phyloP scores from a whole-genome alignment of 2,113 vertebrate species.

The Trematocara stigmaticum region DNA sequence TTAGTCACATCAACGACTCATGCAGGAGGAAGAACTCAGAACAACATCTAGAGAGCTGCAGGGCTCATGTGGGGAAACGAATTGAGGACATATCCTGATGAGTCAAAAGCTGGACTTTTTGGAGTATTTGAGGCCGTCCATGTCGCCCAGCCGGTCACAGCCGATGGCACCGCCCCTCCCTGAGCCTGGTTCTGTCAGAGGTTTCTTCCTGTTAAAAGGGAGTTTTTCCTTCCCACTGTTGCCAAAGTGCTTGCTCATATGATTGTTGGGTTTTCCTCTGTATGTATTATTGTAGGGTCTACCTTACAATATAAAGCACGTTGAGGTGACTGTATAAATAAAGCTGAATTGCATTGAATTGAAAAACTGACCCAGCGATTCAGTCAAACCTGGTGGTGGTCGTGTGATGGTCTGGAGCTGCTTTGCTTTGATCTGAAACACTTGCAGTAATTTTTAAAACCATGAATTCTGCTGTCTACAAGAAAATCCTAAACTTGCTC shows the following conservation, averaged over 20 bases:
- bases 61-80: not conserved
- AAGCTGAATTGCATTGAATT: not conserved
- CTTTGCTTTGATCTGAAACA: not conserved
- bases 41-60: not conserved
- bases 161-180: not conserved
- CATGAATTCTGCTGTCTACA: not conserved
- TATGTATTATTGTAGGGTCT: not conserved
- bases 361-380: not conserved
- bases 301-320: not conserved
- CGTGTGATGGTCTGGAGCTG: fast-evolving
- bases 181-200: fast-evolving
- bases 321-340: not conserved
- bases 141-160: fast-evolving
- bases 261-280: not conserved
- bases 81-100: not conserved
- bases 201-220: not conserved
- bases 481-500: not conserved
- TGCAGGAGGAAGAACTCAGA: not conserved
- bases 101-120: not conserved
- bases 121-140: fast-evolving
- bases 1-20: not conserved
- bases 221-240: not conserved
- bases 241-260: fast-evolving
- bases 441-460: not conserved
- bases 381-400: not conserved